Base-by-base conservation (phyloP, 2,113 vertebrate genomes). In the Tauraco erythrolophus region DNA sequence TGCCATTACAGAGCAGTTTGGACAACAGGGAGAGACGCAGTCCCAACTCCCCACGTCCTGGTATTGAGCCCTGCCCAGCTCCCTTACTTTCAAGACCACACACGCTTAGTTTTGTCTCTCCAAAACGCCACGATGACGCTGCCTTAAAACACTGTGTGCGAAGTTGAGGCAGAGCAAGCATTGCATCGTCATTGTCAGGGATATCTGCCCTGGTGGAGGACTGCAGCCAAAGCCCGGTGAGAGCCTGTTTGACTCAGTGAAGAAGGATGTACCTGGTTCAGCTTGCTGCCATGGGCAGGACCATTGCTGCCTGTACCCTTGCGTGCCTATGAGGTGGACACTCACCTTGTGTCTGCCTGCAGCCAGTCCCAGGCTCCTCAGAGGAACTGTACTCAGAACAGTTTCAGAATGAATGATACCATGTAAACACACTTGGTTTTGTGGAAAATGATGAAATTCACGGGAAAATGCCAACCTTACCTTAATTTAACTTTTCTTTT, bases 161-260 rank as follows among this genome's bases (percentile, higher is more conserved):
- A 14, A 17, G 23, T 1, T 11, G 35, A 35, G 37, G 35, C 37
- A 58, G 27, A 84, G 56, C 23, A n/a, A 45, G 48, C 1, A 0
- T 10, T 48, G 76, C 19, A n/a, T 17, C 35, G 9, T 6, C 3
- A 6, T 50, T 7, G 17, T 16, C 37, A 10, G 11, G 41, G 43
- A 30, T 2, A 5, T 15, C 48, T 1, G 0, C 19, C 48, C 30
- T 24, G 37, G 48, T 0, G 9, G 10, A 68, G 0, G 23, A 16
- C 19, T 7, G 33, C 57, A 46, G 74, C 24, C 30, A 21, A 7
- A 41, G 43, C 53, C 53, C 14, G 5, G 4, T 0, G 9, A 71
- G 18, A 56, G 46, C 13, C 58, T 3, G n/a, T 39, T 39, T 39
- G 3, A 10, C 35, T 3, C 7, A 3, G 27, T 1, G 10, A 61